These are phyloP conservation scores for Aeoliscus strigatus DNA, from an alignment of 2,797 vertebrate species.

Conservation along the genomic window DNA sequence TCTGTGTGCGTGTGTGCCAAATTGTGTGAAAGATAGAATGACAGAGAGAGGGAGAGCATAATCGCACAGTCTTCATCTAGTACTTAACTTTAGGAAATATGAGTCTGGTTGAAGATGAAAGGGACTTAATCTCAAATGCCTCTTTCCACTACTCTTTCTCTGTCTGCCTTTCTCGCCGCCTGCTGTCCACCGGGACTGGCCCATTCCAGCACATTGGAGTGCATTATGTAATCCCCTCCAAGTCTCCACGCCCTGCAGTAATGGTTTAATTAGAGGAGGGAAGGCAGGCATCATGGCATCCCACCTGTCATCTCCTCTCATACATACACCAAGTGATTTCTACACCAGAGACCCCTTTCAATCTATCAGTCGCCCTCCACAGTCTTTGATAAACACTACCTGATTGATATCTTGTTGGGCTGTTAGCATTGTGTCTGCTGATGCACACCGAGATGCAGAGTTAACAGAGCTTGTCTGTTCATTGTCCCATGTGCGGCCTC, in stretches of 20 bases:
- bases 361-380: conserved; percentile 20
- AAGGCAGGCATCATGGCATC: conserved; percentile 48
- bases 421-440: conserved; percentile 39
- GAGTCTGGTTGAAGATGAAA: conserved; percentile 79
- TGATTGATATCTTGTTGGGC: conserved; percentile 36
- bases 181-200: conserved; percentile 66
- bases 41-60: conserved; percentile 50
- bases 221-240: conserved; percentile 74
- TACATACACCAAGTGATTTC: conserved; percentile 39
- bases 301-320: conserved; percentile 57
- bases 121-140: conserved; percentile 73
- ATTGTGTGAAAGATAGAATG: conserved; percentile 36
- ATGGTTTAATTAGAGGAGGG: conserved; percentile 72
- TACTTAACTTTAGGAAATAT: conserved; percentile 76
- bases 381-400: conserved; percentile 26
- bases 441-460: conserved; percentile 36
- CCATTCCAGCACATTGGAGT: conserved; percentile 62
- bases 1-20: conserved; percentile 31
- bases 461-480: conserved; percentile 42
- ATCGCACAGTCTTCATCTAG: conserved; percentile 69
- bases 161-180: conserved; percentile 50
- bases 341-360: conserved; percentile 32
- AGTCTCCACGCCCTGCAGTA: conserved; percentile 67
- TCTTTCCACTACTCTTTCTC: conserved; percentile 58
- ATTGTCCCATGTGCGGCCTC: conserved; percentile 33